Percentiles rank a stretch among this genome's conserved stretches.
phyloP scores from a whole-genome alignment of 2,797 vertebrate species.

The Oryzias sinensis region DNA sequence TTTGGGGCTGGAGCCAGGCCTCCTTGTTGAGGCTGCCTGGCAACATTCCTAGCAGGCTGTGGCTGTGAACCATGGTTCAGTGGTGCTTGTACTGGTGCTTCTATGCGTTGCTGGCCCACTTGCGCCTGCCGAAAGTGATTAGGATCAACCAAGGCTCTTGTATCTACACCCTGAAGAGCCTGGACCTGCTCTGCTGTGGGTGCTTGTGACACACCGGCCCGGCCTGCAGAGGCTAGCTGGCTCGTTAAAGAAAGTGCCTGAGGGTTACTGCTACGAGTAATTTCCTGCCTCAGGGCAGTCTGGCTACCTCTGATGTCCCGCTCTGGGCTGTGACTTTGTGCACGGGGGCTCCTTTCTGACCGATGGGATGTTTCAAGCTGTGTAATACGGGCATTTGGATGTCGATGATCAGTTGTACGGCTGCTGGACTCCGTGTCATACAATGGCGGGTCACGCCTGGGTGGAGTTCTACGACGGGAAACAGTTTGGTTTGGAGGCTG shows the following conservation, averaged over 20 bases:
- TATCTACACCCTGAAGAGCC: conserved; percentile 28
- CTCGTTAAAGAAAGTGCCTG: conserved; percentile 46
- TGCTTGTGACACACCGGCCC: conserved; percentile 32
- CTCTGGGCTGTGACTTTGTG: conserved; percentile 42
- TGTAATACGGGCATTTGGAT: conserved; percentile 12
- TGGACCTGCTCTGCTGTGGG: conserved; percentile 35
- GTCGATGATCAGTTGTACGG: conserved; percentile 29
- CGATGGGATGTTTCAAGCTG: conserved; percentile 35
- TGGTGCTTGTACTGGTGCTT: conserved; percentile 31
- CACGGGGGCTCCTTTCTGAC: conserved; percentile 34
- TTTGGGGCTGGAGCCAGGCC: conserved; percentile 21
- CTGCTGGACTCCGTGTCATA: conserved; percentile 23
- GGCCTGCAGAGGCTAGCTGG: conserved; percentile 43
- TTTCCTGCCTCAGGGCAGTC: conserved; percentile 55
- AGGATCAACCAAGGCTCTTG: conserved; percentile 66
- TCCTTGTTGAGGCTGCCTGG: conserved; percentile 46
- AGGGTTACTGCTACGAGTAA: conserved; percentile 46
- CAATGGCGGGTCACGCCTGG: conserved; percentile 19
- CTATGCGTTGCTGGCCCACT: conserved; percentile 41
- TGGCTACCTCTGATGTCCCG: conserved; percentile 53
- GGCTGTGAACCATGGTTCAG: conserved; percentile 38
- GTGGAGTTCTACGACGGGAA: conserved; percentile 18
- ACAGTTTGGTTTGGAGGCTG: conserved; percentile 19
- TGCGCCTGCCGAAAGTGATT: conserved; percentile 65
- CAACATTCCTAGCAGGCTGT: conserved; percentile 36